These are phyloP conservation scores for Platichthys stellatus DNA, from an alignment of 2,113 vertebrate species.

Conservation along the genomic window DNA sequence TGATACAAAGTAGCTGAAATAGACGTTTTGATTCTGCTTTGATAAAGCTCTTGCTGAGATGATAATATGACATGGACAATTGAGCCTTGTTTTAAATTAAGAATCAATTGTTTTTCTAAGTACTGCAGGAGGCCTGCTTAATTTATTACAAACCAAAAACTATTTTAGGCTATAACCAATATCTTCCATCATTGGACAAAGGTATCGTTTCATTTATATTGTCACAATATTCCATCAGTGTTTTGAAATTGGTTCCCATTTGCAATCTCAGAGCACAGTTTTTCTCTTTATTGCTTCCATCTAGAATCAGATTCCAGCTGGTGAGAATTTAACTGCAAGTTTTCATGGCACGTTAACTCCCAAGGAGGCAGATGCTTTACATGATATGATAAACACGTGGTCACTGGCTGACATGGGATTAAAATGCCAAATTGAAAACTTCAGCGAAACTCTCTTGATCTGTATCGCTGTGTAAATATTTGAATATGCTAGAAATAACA, in stretches of 20 bases:
- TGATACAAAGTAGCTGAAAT: too few relatives aligned
- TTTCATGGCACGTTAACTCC: neutral
- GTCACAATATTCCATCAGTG: neutral
- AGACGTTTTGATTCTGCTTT: neutral
- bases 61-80: too few relatives aligned
- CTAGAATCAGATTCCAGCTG: neutral
- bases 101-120: neutral
- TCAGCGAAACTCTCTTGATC: neutral
- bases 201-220: neutral
- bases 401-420: neutral
- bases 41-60: neutral
- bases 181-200: neutral
- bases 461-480: slow-evolving; percentile 41
- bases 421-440: slow-evolving; percentile 1
- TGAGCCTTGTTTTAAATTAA: neutral
- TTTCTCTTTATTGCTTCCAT: neutral
- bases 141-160: neutral
- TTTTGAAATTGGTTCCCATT: neutral
- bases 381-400: neutral
- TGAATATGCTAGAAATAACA: neutral
- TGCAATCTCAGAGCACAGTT: neutral
- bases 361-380: neutral
- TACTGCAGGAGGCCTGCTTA: too few relatives aligned
- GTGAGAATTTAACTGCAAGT: neutral
- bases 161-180: neutral